Evolutionary conservation across 2,797 vertebrate species (phyloP), one percentile per base, ranked within the genome.

Genomic region (Acestrorhynchus altus): DNA sequence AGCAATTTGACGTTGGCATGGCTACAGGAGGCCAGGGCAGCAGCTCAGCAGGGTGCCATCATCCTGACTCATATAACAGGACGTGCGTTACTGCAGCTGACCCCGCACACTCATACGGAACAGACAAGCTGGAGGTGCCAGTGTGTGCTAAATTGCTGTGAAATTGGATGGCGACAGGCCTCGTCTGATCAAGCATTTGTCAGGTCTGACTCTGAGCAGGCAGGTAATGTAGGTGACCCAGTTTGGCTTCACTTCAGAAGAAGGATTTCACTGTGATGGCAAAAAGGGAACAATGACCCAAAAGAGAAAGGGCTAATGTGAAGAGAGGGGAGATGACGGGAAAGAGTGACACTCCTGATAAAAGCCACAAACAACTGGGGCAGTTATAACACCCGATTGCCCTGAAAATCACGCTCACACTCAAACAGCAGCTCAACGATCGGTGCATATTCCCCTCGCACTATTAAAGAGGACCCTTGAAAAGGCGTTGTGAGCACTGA

Each of bases 161-260:
- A 61, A 77, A 54, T 64, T 71, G 12, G 49, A 44, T 20, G 11
- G 22, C 44, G 24, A 31, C 28, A 67, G 64, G 71, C 11, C 63
- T 49, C 11, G 31, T 47, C 35, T 28, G 42, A 78, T 76, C 59
- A 61, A 69, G 26, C 26, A 72, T 83, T 77, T 65, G 28, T 75
- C 74, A 35, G 65, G 67, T 70, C 59, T 65, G 64, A 76, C 13
- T 61, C 20, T 44, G 76, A 63, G 18, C 54, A 76, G 66, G 42
- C 72, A 76, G 40, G 66, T 66, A 79, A 84, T 84, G 65, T 81
- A 78, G 81, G 81, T 87, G 81, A 84, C 83, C 86, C 76, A 87
- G 70, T 84, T 86, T 78, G 49, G 61, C 75, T 76, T 66, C 11
- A 54, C 40, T 74, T 83, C 69, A 74, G 61, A 75, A 66, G 22